Evolutionary conservation across 1,140 invertebrate genomes (phyloP).

Genomic region (Penaeus chinensis): DNA sequence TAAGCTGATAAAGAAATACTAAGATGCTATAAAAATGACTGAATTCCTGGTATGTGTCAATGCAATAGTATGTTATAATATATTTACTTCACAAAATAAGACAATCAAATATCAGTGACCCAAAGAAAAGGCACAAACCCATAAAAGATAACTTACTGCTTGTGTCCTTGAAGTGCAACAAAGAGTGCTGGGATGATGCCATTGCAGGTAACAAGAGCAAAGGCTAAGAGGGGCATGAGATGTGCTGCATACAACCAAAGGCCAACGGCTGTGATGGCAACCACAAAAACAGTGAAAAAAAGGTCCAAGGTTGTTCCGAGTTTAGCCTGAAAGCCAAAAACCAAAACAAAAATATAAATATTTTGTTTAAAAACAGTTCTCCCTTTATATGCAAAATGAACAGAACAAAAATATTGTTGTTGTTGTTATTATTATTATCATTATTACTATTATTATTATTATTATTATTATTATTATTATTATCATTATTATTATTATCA

Average conservation of each 20-base stretch:
- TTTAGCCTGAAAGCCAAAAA: conserved; percentile 3
- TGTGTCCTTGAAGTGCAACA: neutral
- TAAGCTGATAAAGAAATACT: no score
- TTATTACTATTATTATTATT: no score
- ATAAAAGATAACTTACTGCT: neutral
- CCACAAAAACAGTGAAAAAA: neutral
- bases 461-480: no score
- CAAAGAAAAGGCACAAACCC: no score
- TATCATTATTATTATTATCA: no score
- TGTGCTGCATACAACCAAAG: neutral
- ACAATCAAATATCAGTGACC: no score
- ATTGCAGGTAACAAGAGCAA: conserved; percentile 8
- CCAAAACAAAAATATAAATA: neutral
- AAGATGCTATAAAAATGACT: no score
- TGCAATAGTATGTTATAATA: no score
- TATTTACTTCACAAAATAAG: no score
- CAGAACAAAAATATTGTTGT: no score
- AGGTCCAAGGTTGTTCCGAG: neutral
- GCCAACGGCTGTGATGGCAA: neutral
- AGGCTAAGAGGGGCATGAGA: neutral
- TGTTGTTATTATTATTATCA: no score
- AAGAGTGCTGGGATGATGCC: conserved; percentile 3
- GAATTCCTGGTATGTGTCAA: no score
- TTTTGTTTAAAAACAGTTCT: neutral
- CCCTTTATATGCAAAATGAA: neutral